Evolutionary conservation across 2,888 invertebrate species (phyloP).

Genomic region (Apodemia mormo): DNA sequence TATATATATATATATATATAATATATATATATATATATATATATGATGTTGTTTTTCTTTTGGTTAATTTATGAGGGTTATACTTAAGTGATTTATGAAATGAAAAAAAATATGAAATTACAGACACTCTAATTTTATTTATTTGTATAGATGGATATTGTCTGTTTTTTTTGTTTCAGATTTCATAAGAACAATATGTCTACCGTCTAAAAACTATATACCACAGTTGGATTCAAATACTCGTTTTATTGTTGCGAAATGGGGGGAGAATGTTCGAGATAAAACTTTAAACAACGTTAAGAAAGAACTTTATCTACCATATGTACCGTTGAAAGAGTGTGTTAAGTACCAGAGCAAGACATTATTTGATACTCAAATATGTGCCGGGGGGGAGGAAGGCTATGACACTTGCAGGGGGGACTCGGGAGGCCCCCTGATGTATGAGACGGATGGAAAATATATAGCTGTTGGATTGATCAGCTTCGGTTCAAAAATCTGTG

Average conservation of each 20-base stretch:
- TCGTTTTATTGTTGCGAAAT: not conserved
- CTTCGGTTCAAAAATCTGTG: slow-evolving; percentile 33
- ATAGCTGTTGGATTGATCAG: slow-evolving; percentile 37
- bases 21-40: no score
- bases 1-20: no score
- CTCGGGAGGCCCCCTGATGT: slow-evolving; percentile 85
- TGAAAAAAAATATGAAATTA: no score
- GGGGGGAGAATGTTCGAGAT: slow-evolving; percentile 34
- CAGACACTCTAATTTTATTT: no score
- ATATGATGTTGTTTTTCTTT: no score
- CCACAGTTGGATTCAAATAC: slow-evolving; percentile 37
- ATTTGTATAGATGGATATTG: no score
- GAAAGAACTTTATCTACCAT: slow-evolving; percentile 39
- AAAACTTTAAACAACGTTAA: slow-evolving; percentile 63
- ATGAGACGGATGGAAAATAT: slow-evolving; percentile 31
- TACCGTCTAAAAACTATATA: slow-evolving; percentile 22
- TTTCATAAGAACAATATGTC: slow-evolving; percentile 28
- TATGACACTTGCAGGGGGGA: slow-evolving; percentile 85
- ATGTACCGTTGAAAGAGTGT: slow-evolving; percentile 34
- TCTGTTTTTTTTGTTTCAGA: slow-evolving; percentile 21
- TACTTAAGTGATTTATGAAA: no score
- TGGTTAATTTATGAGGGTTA: no score
- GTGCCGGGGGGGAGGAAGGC: slow-evolving; percentile 74
- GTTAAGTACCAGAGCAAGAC: slow-evolving; percentile 1
- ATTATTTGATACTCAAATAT: slow-evolving; percentile 61